Base-by-base conservation (phyloP, 2,113 vertebrate species). In the Aptenodytes forsteri region DNA sequence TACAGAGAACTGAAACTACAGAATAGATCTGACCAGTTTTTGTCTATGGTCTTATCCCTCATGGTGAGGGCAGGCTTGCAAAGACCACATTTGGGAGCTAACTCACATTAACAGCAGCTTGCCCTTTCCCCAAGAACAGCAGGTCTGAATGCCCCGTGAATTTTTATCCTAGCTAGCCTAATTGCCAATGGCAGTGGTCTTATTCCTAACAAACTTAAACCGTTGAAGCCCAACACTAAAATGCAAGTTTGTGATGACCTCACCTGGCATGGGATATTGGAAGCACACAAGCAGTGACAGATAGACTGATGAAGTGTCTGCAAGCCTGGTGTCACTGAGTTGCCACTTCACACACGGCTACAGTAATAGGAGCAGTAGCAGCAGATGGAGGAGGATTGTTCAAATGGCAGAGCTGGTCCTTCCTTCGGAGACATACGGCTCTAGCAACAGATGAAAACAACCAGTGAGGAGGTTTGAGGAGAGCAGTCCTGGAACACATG, bases 381-480 rank as follows among this genome's bases (percentile, higher is more conserved):
- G 80, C 90, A 95, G 93, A 92, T 93, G 89, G 93, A 95, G 90
- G 6, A 73, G 61, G 34, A 61, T 12, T 86, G 83, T 70, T 84
- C 87, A 91, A 93, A 92, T 72, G 93, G 85, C 84, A 93, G 80
- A 89, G 88, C 87, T 56, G 58, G 90, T 64, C 88, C 94, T 95
- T 76, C 83, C 76, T 70, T 58, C 0, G 0, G 75, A 95, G 93
- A 91, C 86, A 95, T 42, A 89, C 42, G 54, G 78, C 75, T 94
- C 84, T 72, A 94, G 80, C 49, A 86, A 79, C 54, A 89, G 83
- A 90, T 66, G 72, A 96, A 93, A 95, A 92, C 92, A 92, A 89
- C 90, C 79, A 91, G 55, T 4, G 65, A 89, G 82, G 59, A 89
- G 70, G 42, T 79, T 82, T 83, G 87, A 87, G 87, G 84, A 95